phyloP scores from a whole-genome alignment of 2,113 vertebrate species.

The Dermatemys mawii region DNA sequence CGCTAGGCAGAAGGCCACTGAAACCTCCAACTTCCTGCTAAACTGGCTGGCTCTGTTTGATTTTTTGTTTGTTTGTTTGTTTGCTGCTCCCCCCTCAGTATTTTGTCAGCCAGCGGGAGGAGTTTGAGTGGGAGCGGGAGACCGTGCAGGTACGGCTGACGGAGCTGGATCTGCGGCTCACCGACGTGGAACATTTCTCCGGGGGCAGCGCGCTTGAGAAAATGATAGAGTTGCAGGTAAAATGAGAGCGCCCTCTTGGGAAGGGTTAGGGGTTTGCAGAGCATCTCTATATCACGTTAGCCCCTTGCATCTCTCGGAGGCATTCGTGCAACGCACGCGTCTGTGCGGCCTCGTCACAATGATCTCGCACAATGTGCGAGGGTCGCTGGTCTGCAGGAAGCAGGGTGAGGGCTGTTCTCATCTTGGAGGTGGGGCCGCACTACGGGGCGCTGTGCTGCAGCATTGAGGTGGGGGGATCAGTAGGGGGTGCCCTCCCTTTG shows the following conservation, averaged over 20 bases:
- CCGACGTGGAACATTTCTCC: slow-evolving; percentile 75
- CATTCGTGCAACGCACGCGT: not conserved
- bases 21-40: not conserved
- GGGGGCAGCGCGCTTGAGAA: slow-evolving; percentile 75
- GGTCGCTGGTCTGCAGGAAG: not conserved
- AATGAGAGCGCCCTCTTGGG: not conserved
- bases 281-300: not conserved
- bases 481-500: not conserved
- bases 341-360: no score
- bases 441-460: not conserved
- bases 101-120: slow-evolving; percentile 79
- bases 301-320: not conserved
- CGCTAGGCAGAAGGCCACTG: not conserved
- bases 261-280: no score
- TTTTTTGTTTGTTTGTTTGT: not conserved
- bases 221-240: slow-evolving; percentile 80
- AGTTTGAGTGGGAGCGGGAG: slow-evolving; percentile 79
- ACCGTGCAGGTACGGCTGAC: slow-evolving; percentile 78
- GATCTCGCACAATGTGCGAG: not conserved
- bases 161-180: slow-evolving; percentile 79
- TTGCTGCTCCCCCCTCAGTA: slow-evolving; percentile 41
- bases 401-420: not conserved
- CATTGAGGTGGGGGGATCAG: not conserved
- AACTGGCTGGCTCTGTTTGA: not conserved
- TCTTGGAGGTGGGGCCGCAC: not conserved